Evolutionary conservation across 2,113 vertebrate genomes (phyloP), one percentile per base, ranked within the genome.

Genomic region (Sinocyclocheilus anshuiensis): DNA sequence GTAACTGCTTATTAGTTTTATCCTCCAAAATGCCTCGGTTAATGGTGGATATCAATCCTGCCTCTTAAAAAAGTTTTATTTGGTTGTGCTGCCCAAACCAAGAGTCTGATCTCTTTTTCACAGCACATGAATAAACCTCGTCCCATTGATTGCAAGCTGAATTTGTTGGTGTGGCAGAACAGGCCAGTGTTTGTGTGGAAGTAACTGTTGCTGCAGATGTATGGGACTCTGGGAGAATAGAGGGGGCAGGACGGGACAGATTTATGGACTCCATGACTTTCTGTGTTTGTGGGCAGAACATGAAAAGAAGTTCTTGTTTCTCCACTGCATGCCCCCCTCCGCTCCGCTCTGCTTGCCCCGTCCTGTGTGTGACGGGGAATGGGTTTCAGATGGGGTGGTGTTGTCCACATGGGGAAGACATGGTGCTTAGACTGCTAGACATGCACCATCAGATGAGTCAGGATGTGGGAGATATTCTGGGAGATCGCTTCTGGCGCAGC

Each of bases 401-500:
- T 75, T 81, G 55, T 89, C 81, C 84, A 80, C 48, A 59, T 18
- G n/a, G 24, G 81, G 39, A 22, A 63, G 57, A 48, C 77, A 81
- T 50, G 79, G 79, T 88, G 85, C 75, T 29, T 55, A 26, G 65
- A 74, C 33, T 45, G 42, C 42, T 77, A 71, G 61, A 33, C 29
- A 61, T 39, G 48, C 42, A 22, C 75, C 26, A 55, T 78, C 76
- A 89, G 79, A 89, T 84, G 81, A 87, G 78, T 80, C 87, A 83
- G 89, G 91, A 92, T 45, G 85, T 79, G 59, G 94, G 92, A 18
- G 95, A 95, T 90, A 80, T 88, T n/a, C 88, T 96, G 39, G 94
- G 95, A 75, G 95, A 96, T 81, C 94, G 94, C 6, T 96, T 95
- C 91, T 96, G 95, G 95, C 92, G 93, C 53, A 94, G 94, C 89